Conservation (phyloP, 2,113 vertebrate genomes). For the Dendropsophus ebraccatus region DNA sequence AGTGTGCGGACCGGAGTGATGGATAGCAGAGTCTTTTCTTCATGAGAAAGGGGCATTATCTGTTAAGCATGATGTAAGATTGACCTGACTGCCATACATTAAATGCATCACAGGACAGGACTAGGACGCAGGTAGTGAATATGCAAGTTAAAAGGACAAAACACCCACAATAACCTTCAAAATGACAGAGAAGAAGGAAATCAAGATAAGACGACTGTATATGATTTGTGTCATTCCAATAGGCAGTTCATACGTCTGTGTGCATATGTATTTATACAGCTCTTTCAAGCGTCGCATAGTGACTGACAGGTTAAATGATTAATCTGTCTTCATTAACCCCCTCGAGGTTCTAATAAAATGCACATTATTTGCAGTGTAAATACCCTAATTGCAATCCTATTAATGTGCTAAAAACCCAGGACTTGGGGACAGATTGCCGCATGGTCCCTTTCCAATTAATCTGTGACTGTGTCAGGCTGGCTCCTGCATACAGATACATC, state of each 20-base stretch:
- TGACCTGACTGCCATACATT: conserved; percentile 5
- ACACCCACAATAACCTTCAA: conserved; percentile 38
- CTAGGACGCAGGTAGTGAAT: conserved; percentile 42
- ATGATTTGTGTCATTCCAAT: conserved; percentile 39
- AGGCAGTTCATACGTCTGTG: conserved; percentile 19
- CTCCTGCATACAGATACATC: conserved; percentile 57
- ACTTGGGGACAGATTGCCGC: conserved; percentile 58
- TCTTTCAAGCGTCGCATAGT: conserved; percentile 33
- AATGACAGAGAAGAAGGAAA: conserved; percentile 27
- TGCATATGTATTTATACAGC: conserved; percentile 51
- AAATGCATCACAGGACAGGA: conserved; percentile 13
- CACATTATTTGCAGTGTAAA: conserved; percentile 59
- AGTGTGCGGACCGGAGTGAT: background rate
- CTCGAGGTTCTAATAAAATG: conserved; percentile 54
- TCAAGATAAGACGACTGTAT: conserved; percentile 12
- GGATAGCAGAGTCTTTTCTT: conserved; percentile 11
- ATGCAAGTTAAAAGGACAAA: conserved; percentile 34
- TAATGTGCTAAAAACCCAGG: conserved; percentile 59
- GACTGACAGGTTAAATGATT: conserved; percentile 59
- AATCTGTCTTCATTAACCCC: conserved; percentile 56
- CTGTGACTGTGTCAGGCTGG: conserved; percentile 45
- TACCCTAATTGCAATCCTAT: conserved; percentile 59
- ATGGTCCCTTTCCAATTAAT: conserved; percentile 58
- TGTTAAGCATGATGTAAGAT: background rate
- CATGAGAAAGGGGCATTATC: background rate